Base-by-base conservation (phyloP, 2,797 vertebrate species). In the Trichosurus vulpecula region DNA sequence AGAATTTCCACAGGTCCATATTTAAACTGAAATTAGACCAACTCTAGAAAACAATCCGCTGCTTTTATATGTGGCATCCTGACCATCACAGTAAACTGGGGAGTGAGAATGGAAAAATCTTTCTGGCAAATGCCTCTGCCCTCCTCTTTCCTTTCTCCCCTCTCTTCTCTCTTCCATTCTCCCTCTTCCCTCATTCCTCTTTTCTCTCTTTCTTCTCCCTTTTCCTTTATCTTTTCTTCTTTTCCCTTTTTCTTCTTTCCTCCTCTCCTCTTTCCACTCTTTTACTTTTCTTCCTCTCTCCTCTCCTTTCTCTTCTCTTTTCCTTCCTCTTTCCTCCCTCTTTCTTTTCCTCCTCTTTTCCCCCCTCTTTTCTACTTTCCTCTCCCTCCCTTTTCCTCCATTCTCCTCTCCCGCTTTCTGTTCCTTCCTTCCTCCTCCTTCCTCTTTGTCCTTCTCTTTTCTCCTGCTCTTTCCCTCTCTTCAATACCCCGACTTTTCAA, bases 41-140 rank as follows among this genome's bases (percentile, higher is more conserved):
- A 97, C 92, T 66, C 93, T 98, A 95, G 96, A 91, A 97, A 97
- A 98, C 66, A 97, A 95, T 58, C 93, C 96, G 92, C 90, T 81
- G 95, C 87, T 94, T 98, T 97, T 97, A 95, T 92, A 93, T 92
- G 97, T 92, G 87, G 6, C 95, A 94, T 97, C 41, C 97, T 98
- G 97, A 96, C 96, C 97, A 98, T 98, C 97, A 98, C 35, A 98
- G 91, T 97, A 93, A 97, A 97, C 95, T 98, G 96, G 90, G 93
- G 96, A 98, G 94, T 96, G 41, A 81, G 97, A 98, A 97, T 35
- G 98, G 97, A 96, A 96, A 98, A 98, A 95, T 91, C 96, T 94
- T 96, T 98, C 93, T 16, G 29, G 89, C 95, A 98, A 97, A 94
- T 97, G 93, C 96, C 96, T 97, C 96, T 98, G 94, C 95, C 98